Base-by-base conservation (phyloP, 2,888 invertebrate species). In the Andrena camellia region DNA sequence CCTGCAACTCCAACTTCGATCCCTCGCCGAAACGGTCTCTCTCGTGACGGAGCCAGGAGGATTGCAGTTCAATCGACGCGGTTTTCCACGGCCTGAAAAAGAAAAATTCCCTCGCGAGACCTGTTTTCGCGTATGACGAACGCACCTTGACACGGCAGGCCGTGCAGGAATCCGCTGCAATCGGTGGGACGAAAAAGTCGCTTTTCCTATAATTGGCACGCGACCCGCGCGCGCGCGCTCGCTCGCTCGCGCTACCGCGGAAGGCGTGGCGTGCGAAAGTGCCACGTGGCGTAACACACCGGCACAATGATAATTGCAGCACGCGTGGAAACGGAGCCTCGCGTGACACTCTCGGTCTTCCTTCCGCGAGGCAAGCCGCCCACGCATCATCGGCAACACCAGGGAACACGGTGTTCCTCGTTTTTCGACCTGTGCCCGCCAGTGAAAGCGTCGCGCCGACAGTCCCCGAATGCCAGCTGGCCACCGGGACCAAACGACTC, bases 201-300 rank as follows among this genome's bases (percentile, higher is more conserved):
- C 78, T 83, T 81, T 81, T 81, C 70, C 83, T 71, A 83, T 83
- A 83, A 75, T 78, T 62, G 83, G 83, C 83, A 72, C 83, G 83
- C 83, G 83, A 71, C 72, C 68, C 50, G 50, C 29, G 8, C 50
- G 42, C 66, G 31, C 57, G 35, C 23, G 8, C 48, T 23, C 66
- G 31, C 29, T 52, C 69, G 66, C 59, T 63, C 68, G 69, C 73
- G 62, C 78, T 62, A 35, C 78, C 57, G 57, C 57, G 57, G 73
- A 78, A 73, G 83, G 84, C 83, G 83, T 83, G 83, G 83, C 83
- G 84, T 84, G 83, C 83, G 79, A 84, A 84, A 75, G 70, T 79
- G 83, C 71, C 78, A 78, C 82, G 78, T 83, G 82, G 78, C 78
- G 84, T 79, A 84, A 84, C 74, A 84, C 69, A 68, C 66, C 67